Evolutionary conservation across 2,888 invertebrate genomes (phyloP).

Genomic region (Agrochola circellaris): DNA sequence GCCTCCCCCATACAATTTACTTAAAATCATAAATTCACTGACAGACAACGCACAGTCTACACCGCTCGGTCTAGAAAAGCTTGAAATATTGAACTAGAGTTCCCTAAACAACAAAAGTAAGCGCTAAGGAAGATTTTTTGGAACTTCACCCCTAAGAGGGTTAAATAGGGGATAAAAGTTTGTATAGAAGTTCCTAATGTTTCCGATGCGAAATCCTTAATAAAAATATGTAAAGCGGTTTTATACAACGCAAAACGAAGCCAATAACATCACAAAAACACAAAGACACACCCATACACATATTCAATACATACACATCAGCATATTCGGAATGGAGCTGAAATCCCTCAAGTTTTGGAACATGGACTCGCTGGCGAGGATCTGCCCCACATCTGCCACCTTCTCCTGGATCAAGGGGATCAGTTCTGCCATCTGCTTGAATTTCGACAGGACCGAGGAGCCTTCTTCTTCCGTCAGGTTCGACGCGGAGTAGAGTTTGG

Average conservation of each 20-base stretch:
- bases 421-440: slow-evolving; percentile 84
- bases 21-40: too few relatives aligned
- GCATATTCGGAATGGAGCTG: slow-evolving; percentile 76
- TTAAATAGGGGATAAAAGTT: too few relatives aligned
- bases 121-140: too few relatives aligned
- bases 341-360: slow-evolving; percentile 77
- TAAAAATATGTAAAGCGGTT: too few relatives aligned
- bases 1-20: too few relatives aligned
- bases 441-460: slow-evolving; percentile 79
- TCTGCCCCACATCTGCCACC: slow-evolving; percentile 74
- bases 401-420: slow-evolving; percentile 83
- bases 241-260: not conserved
- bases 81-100: too few relatives aligned
- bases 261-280: not conserved
- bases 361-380: slow-evolving; percentile 80
- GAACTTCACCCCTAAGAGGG: too few relatives aligned
- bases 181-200: too few relatives aligned
- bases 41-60: too few relatives aligned
- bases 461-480: slow-evolving; percentile 87
- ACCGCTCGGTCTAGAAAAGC: too few relatives aligned
- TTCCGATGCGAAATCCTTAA: too few relatives aligned
- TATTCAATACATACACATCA: slow-evolving; percentile 75
- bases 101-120: too few relatives aligned
- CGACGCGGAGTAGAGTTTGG: slow-evolving; percentile 86
- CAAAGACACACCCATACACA: not conserved